Base-by-base conservation (phyloP, 2,113 vertebrate genomes). In the Callithrix jacchus region DNA sequence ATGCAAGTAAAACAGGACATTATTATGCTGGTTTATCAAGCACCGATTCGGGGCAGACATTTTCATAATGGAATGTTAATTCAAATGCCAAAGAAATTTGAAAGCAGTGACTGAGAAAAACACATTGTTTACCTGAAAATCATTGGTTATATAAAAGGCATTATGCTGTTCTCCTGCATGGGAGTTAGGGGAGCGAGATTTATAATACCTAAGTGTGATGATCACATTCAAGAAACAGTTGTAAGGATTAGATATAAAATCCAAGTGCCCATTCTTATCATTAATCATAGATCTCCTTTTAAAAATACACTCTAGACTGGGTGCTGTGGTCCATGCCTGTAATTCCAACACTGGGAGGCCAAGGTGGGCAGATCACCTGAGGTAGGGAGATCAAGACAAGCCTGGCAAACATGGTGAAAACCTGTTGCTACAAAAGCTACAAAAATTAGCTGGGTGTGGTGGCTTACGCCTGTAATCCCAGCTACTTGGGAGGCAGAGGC, bases 31-130 rank as follows among this genome's bases (percentile, higher is more conserved):
- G 58, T 81, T 87, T 97, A 94, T 82, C 89, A 74, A 92, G 32
- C 71, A 79, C 6, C 11, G n/a, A 84, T 58, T 45, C 37, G 11
- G 77, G 6, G 12, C 30, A 56, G 56, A 96, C 76, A 95, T 94
- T 97, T 97, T 77, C 80, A 90, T 95, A 94, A 87, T 14, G 87
- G 64, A 85, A 95, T 37, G 71, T 76, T 76, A 91, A 49, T 95
- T 97, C 76, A 94, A 96, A 92, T 96, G 84, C 54, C 93, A 96
- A 3, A 89, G 8, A 95, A 81, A 30, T 89, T 77, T 71, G n/a
- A 96, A 96, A 96, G 87, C 80, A 94, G 42, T 86, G 70, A 91
- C 56, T 85, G 52, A 87, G 66, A 87, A 96, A 89, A 81, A 11
- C 54, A 86, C 54, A 94, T 10, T 80, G 64, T 64, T 93, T 76